Evolutionary conservation across 2,797 vertebrate genomes (phyloP).

Genomic region (Distichodus sexfasciatus): DNA sequence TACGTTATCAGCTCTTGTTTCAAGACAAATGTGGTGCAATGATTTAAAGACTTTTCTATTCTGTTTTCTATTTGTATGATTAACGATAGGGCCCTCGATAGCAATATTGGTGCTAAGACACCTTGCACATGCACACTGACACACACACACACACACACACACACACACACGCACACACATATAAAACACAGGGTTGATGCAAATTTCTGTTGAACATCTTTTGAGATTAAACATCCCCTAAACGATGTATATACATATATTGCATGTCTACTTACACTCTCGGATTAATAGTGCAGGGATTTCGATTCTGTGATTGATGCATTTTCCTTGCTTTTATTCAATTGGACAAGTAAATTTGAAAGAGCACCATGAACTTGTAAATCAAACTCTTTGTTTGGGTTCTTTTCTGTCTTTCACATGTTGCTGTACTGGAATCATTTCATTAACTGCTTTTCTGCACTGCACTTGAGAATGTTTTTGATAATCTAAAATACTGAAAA

Average conservation of each 20-base stretch:
- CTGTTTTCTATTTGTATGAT: background rate
- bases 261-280: constrained; percentile 70
- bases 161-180: background rate
- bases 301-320: constrained; percentile 42
- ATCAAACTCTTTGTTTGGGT: background rate
- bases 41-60: background rate
- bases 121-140: background rate
- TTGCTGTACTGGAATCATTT: background rate
- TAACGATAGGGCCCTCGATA: constrained; percentile 30
- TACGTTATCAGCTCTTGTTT: background rate
- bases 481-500: constrained; percentile 32
- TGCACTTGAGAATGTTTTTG: constrained; percentile 32
- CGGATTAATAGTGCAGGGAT: background rate
- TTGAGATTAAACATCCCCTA: background rate
- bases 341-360: background rate
- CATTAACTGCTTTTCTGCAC: constrained; percentile 24
- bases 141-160: background rate
- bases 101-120: constrained; percentile 58
- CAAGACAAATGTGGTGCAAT: background rate
- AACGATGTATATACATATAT: constrained; percentile 62
- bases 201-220: background rate
- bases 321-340: constrained; percentile 6
- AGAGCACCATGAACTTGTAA: background rate
- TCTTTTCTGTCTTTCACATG: background rate
- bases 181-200: constrained; percentile 11